Evolutionary conservation across 2,888 invertebrate species (phyloP), one percentile per base, ranked within the genome.

Genomic region (Phengaris arion): DNA sequence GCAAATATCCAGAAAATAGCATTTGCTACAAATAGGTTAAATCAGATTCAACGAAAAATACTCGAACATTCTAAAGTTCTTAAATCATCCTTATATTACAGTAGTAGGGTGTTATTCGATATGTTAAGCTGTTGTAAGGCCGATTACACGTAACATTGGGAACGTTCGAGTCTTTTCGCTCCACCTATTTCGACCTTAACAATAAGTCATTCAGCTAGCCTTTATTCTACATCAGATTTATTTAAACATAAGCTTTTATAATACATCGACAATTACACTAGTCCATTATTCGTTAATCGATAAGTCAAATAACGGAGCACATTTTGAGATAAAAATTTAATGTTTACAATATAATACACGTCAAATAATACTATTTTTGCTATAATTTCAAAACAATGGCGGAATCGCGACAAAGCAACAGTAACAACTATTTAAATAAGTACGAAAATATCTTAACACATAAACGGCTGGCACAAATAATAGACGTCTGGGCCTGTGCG

Each of bases 381-480:
- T 91, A 90, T 90, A 91, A 91, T 89, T 91, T 88, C 87, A 87
- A 89, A 87, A 84, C 85, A 84, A 86, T 87, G 87, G 89, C 87
- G 85, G 85, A 89, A 89, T 89, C 89, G 88, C 87, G 87, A 87
- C 87, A 89, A 89, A 91, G 90, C 91, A 91, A 87, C 85, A 86
- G 85, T 81, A 89, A 89, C 86, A 88, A 86, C 88, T 89, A 92
- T 87, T 80, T 52, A 54, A 64, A 88, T 92, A 93, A 93, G 93
- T 93, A 93, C 92, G 90, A 92, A 88, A 89, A 87, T 82, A 80
- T 85, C 92, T 92, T 91, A 92, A 88, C 85, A 86, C 85, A 86
- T 90, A 89, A 89, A 89, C 88, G 89, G 92, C 91, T 93, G 93
- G 93, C 93, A 93, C 93, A 90, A 91, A 93, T 92, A 92, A 90